Conservation (phyloP, 2,888 invertebrate genomes). For the Parapristionchus giblindavisi region DNA sequence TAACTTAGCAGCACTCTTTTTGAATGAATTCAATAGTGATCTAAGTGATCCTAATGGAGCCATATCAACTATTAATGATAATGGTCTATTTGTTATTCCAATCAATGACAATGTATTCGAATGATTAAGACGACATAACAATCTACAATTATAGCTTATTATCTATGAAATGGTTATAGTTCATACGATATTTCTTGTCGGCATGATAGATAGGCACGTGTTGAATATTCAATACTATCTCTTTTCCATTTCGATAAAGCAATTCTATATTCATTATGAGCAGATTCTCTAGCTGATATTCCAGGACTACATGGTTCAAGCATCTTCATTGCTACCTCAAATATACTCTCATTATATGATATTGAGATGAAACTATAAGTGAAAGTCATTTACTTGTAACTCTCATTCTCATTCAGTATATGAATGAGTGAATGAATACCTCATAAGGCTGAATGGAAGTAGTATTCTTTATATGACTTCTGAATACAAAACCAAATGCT, state of each 20-base stretch:
- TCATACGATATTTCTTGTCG: constrained; percentile 36
- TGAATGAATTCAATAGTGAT: constrained; percentile 80
- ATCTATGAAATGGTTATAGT: neutral
- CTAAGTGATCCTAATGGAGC: constrained; percentile 78
- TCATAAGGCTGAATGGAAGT: constrained; percentile 8
- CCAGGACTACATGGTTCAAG: constrained; percentile 91
- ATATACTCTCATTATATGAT: neutral
- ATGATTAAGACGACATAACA: constrained; percentile 33
- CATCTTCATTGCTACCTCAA: constrained; percentile 90
- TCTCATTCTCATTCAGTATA: neutral
- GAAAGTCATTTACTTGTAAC: neutral
- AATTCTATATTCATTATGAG: constrained; percentile 73
- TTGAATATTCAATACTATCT: constrained; percentile 88
- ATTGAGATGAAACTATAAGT: neutral
- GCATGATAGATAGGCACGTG: constrained; percentile 81
- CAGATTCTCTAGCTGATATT: constrained; percentile 78
- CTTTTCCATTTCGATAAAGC: constrained; percentile 90
- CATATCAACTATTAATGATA: constrained; percentile 86
- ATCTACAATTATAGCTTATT: neutral
- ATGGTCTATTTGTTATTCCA: constrained; percentile 85
- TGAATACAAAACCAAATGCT: constrained; percentile 95
- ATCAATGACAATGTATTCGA: constrained; percentile 42
- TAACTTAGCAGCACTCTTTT: constrained; percentile 84
- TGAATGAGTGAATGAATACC: neutral
- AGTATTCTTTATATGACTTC: constrained; percentile 73